These are phyloP conservation scores for Bryconaethiops microstoma DNA, from an alignment of 2,797 vertebrate species.

Conservation along the genomic window DNA sequence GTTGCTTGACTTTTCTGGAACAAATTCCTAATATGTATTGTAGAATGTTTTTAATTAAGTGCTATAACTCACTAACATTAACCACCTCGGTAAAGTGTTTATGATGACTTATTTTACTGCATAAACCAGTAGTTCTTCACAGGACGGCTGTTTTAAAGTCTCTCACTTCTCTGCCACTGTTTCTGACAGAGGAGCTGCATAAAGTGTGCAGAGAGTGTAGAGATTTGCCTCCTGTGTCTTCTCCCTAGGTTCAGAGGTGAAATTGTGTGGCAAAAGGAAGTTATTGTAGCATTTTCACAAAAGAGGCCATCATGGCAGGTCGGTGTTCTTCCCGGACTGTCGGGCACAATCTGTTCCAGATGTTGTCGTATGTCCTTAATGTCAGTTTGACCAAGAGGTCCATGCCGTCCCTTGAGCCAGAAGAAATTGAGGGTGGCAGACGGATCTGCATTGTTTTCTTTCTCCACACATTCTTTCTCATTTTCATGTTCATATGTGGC, in stretches of 20 bases:
- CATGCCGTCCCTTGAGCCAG: neutral
- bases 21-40: neutral
- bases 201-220: neutral
- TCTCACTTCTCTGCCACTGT: neutral
- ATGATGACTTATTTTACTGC: neutral
- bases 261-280: neutral
- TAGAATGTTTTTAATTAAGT: neutral
- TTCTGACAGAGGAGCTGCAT: neutral
- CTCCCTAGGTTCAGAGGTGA: constrained; percentile 6
- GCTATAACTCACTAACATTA: neutral
- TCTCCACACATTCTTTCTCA: neutral
- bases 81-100: neutral
- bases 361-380: constrained; percentile 24
- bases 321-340: neutral
- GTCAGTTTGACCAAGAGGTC: constrained; percentile 21
- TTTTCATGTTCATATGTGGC: neutral
- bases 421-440: neutral
- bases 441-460: neutral
- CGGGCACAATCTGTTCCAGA: constrained; percentile 40
- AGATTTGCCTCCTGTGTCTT: constrained; percentile 11
- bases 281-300: constrained; percentile 35
- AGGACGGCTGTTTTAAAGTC: too few relatives aligned
- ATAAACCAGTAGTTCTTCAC: too few relatives aligned
- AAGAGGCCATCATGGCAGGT: constrained; percentile 2
- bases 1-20: neutral